Base-by-base conservation (phyloP, 2,888 invertebrate genomes). In the Standfussiana lucernea region DNA sequence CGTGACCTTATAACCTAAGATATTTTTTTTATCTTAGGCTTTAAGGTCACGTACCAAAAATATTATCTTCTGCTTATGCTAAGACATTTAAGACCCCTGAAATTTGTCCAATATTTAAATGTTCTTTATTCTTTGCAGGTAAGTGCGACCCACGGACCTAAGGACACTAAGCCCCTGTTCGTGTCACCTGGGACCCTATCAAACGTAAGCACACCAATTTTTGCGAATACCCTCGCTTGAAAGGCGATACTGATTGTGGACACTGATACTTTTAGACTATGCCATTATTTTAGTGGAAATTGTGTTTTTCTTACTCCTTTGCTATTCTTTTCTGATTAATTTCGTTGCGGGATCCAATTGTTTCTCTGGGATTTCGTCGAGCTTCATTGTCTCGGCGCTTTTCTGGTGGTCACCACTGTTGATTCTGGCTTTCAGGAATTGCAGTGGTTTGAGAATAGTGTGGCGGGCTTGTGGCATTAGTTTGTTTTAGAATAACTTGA, bases 81-180 rank as follows among this genome's bases (percentile, higher is more conserved):
- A 15, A 35, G 21, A 47, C n/a, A 35, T 75, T 45, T 69, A 28
- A 32, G 47, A 65, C 28, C 68, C 66, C 42, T 42, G 53, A 59
- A 35, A 35, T 72, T 64, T 37, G n/a, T 24, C 62, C 42, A 11
- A 72, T 69, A 80, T 75, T 82, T 68, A 85, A 76, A 79, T 82
- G 53, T 66, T 45, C 21, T 79, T 87, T 80, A 82, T 80, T 74
- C 77, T 77, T 88, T 79, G 24, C 87, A 87, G 87, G 87, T 87
- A 88, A 87, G 87, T 87, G 28, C 67, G 77, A 78, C 78, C 77
- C 21, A 53, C 35, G 77, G 80, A 82, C 80, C 78, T 72, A 28
- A 10, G 42, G n/a, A n/a, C n/a, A 40, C 40, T 40, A 21, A 61
- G 61, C 10, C 28, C n/a, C 61, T 72, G 72, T 45, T 61, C 24